A percentile compares a stretch with the other conserved stretches of the same genome.
These are phyloP conservation scores for Aldrovandia affinis DNA, from an alignment of 2,797 vertebrate species.

Conservation along the genomic window DNA sequence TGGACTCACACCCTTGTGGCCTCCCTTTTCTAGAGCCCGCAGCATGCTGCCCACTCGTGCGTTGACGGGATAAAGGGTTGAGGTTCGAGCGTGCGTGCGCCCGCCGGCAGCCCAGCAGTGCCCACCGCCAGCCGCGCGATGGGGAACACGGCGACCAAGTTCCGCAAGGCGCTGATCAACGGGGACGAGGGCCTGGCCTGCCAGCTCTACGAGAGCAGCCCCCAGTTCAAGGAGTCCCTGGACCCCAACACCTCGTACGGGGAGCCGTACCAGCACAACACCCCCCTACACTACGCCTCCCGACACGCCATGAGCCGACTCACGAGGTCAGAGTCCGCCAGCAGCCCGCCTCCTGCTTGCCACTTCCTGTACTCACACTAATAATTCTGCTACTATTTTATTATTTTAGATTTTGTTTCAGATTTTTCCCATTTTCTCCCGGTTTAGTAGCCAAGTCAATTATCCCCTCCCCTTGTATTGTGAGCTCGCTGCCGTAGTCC, in stretches of 20 bases:
- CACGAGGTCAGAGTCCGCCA: constrained; percentile 81
- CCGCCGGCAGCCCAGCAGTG: constrained; percentile 52
- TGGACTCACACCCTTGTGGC: constrained; percentile 40
- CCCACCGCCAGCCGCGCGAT: constrained; percentile 70
- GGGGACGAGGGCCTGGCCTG: constrained; percentile 94
- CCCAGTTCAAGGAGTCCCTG: constrained; percentile 94
- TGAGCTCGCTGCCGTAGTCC: too few relatives aligned
- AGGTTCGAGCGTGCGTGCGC: constrained; percentile 63
- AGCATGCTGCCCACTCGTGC: constrained; percentile 72
- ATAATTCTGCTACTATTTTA: background rate
- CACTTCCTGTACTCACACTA: background rate
- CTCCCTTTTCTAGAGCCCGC: constrained; percentile 70
- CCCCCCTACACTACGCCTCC: constrained; percentile 94
- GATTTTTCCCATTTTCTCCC: too few relatives aligned
- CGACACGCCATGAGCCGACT: constrained; percentile 95
- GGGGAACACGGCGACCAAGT: constrained; percentile 98
- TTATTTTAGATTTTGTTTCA: too few relatives aligned
- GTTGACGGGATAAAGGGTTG: constrained; percentile 71
- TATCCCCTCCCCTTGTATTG: too few relatives aligned
- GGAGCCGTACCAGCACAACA: constrained; percentile 98
- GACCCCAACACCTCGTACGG: constrained; percentile 98
- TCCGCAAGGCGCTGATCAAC: constrained; percentile 95
- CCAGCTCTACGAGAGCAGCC: constrained; percentile 96
- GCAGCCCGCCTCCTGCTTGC: too few relatives aligned
- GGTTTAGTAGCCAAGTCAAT: too few relatives aligned